Conservation (phyloP, 2,113 vertebrate species). For the Dromaius novaehollandiae region DNA sequence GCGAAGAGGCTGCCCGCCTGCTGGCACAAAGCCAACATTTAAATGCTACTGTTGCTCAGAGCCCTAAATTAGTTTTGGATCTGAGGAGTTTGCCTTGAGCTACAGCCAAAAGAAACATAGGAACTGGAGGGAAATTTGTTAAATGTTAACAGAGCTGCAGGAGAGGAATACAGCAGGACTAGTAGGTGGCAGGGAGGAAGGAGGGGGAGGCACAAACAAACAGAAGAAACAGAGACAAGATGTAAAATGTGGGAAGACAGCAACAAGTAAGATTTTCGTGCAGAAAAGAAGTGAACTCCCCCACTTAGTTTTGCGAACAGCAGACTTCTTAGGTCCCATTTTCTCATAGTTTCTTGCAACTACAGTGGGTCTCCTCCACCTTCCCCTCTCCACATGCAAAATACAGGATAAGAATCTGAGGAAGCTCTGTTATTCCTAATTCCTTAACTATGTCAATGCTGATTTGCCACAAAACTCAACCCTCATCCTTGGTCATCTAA, state of each 20-base stretch:
- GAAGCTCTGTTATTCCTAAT: not conserved
- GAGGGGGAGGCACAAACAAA: conserved; percentile 3
- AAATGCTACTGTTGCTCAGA: conserved; percentile 77
- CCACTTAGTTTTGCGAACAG: not conserved
- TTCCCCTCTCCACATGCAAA: not conserved
- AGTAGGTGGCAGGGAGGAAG: not conserved
- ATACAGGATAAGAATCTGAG: not conserved
- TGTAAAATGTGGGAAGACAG: not conserved
- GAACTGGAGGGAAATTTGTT: conserved; percentile 71
- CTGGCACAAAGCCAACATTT: conserved; percentile 71
- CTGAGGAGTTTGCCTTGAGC: conserved; percentile 74
- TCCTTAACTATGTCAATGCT: not conserved
- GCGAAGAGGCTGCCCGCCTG: conserved; percentile 58
- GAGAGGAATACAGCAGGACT: conserved; percentile 38
- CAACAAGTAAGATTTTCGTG: not conserved
- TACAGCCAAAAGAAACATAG: conserved; percentile 75
- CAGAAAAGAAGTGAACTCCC: not conserved
- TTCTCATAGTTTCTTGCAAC: not conserved
- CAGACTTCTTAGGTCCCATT: not conserved
- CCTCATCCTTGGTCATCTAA: not conserved
- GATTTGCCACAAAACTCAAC: not conserved
- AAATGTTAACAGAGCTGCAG: conserved; percentile 68
- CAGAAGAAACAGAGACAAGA: not conserved
- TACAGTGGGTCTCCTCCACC: not conserved
- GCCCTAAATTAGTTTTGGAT: conserved; percentile 75